Conservation (phyloP, 2,797 vertebrate species). For the Morus bassanus region DNA sequence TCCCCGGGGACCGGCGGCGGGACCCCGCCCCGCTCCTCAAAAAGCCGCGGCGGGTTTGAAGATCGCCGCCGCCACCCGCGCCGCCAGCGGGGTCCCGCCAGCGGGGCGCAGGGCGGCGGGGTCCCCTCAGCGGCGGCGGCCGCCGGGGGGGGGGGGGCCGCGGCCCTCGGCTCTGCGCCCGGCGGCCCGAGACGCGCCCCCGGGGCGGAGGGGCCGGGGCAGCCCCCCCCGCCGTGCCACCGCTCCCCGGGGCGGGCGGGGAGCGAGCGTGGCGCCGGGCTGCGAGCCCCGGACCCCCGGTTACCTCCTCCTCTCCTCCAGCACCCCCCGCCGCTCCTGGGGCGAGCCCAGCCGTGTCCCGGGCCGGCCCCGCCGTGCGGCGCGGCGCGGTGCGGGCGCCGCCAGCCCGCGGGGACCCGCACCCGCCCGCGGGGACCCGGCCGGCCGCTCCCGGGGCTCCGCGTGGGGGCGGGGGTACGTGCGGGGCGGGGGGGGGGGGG, state of each 20-base stretch:
- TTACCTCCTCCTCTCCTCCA: neutral
- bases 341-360: neutral
- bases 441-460: neutral
- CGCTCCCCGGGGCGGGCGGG: neutral
- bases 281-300: neutral
- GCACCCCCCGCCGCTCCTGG: neutral
- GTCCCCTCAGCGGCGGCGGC: neutral
- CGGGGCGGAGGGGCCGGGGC: neutral
- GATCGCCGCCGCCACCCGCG: neutral
- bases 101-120: neutral
- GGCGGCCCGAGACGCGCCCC: neutral
- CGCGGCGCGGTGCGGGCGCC: neutral
- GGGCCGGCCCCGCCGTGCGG: neutral
- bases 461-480: neutral
- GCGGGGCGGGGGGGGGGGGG: no score
- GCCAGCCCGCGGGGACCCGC: neutral
- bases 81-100: neutral
- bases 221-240: neutral
- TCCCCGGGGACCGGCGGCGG: neutral
- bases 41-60: neutral
- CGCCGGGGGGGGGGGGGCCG: neutral
- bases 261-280: neutral
- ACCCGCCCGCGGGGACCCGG: neutral
- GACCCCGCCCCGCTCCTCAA: neutral
- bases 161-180: neutral